Evolutionary conservation across 2,113 vertebrate species (phyloP).

Genomic region (Bubo scandiacus): DNA sequence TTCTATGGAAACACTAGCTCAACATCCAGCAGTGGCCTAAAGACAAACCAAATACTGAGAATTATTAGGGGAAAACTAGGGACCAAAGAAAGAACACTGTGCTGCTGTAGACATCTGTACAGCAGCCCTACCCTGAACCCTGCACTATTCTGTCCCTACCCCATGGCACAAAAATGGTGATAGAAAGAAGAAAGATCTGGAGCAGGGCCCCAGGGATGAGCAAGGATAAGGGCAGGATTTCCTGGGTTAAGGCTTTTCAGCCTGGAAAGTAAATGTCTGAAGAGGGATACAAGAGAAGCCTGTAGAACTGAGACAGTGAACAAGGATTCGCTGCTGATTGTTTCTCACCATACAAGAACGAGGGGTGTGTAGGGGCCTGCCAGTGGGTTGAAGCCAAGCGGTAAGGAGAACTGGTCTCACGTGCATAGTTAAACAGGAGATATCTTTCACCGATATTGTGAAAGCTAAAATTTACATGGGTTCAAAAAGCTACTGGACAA

Average conservation of each 20-base stretch:
- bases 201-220: background rate
- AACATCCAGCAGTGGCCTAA: background rate
- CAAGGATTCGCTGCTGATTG: background rate
- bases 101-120: background rate
- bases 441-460: background rate
- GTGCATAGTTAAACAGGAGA: background rate
- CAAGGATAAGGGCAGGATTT: background rate
- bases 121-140: background rate
- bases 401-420: background rate
- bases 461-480: conserved; percentile 16
- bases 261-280: background rate
- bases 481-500: conserved; percentile 12
- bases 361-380: background rate
- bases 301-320: background rate
- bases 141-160: background rate
- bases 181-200: background rate
- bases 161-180: fast-evolving
- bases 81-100: background rate
- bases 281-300: background rate
- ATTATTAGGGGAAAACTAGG: background rate
- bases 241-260: background rate
- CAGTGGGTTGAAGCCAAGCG: background rate
- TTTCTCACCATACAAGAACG: fast-evolving
- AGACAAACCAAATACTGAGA: background rate
- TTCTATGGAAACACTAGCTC: background rate